A percentile compares a stretch with the other conserved stretches of the same genome.
Conservation (phyloP, 2,113 vertebrate species). For the Formicarius rufipectus region DNA sequence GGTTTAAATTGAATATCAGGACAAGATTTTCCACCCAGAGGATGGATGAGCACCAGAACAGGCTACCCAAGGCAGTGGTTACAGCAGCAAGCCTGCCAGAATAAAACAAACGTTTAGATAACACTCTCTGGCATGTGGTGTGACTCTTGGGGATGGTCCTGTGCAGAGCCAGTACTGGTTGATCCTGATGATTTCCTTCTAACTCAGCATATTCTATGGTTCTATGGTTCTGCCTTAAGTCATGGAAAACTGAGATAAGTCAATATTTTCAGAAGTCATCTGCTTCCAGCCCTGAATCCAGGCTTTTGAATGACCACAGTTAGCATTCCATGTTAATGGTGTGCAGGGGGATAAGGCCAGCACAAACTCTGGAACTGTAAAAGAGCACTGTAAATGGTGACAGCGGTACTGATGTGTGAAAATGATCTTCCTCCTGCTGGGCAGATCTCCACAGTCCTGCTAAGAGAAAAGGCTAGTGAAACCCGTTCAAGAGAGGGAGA, state of each 20-base stretch:
- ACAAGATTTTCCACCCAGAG: background rate
- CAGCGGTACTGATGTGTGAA: background rate
- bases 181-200: background rate
- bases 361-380: background rate
- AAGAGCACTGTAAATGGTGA: background rate
- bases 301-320: background rate
- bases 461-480: background rate
- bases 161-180: background rate
- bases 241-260: background rate
- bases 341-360: background rate
- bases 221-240: background rate
- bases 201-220: background rate
- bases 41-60: background rate
- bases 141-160: background rate
- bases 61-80: too few species aligned
- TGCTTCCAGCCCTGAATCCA: background rate
- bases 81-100: background rate
- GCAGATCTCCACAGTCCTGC: background rate
- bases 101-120: background rate
- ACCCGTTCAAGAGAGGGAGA: background rate
- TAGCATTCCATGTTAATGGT: background rate
- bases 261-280: background rate
- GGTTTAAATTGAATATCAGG: background rate
- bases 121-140: background rate
- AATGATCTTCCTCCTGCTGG: background rate